These are phyloP conservation scores for Onthophagus sagittarius DNA, from an alignment of 2,888 invertebrate genomes.

Conservation along the genomic window DNA sequence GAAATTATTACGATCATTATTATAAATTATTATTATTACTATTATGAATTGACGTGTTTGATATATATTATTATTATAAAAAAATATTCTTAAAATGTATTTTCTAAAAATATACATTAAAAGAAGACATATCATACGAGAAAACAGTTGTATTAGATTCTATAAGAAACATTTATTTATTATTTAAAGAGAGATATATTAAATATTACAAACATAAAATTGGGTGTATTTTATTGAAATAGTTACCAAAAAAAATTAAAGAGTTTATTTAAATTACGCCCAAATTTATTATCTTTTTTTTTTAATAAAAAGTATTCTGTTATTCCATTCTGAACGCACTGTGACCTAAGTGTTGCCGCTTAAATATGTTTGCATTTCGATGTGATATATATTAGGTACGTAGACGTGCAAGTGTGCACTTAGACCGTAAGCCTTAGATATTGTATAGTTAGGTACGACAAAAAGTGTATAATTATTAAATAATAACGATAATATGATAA, in stretches of 20 bases:
- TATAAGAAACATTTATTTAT: not conserved
- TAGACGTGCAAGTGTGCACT: constrained; percentile 13
- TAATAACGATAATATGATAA: not conserved
- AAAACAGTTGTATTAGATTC: not conserved
- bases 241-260: constrained; percentile 24
- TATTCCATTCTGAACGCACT: constrained; percentile 25
- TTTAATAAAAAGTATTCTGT: not conserved
- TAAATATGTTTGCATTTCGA: constrained; percentile 47
- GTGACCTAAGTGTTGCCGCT: constrained; percentile 40
- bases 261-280: not conserved
- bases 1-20: constrained; percentile 4
- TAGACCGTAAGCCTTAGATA: not conserved
- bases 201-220: no score
- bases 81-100: constrained; percentile 45
- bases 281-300: no score
- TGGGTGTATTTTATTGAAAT: not conserved
- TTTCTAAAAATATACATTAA: constrained; percentile 45
- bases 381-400: constrained; percentile 39
- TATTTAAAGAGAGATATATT: not conserved
- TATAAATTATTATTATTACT: constrained; percentile 11
- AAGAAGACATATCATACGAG: constrained; percentile 30
- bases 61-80: constrained; percentile 28
- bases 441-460: constrained; percentile 5
- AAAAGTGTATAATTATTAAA: constrained; percentile 8
- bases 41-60: constrained; percentile 35